Evolutionary conservation across 2,113 vertebrate species (phyloP), one percentile per base, ranked within the genome.

Genomic region (Macrotus californicus): DNA sequence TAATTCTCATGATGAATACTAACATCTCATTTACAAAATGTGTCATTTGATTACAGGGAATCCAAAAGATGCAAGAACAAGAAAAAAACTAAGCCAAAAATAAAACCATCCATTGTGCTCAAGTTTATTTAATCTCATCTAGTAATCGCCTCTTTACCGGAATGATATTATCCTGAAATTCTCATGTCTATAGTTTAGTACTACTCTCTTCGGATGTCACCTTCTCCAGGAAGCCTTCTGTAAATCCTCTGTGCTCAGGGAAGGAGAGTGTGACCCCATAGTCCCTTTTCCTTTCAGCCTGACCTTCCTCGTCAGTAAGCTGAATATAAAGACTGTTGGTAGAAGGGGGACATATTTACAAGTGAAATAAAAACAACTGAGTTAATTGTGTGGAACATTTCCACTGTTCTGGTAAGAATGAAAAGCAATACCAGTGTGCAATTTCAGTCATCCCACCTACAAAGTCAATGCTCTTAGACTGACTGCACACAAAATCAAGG

Each of bases 1-100:
- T 70, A 22, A 80, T 93, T 90, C 82, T 92, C 76, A 31, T 34
- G 69, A 96, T 91, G 70, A 95, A 84, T 85, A 75, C 22, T n/a
- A 89, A n/a, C 39, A 34, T 29, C 19, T 54, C 72, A 88, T 89
- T 94, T 88, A 92, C 9, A 56, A 92, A 93, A 96, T 54, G 69
- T 89, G 46, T 89, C 59, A 83, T 4, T 59, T 95, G 59, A 93
- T 91, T 72, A 72, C 6, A 61, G 19, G 43, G 48, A 93, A 84
- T 75, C 54, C 70, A 80, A 88, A 95, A 83, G n/a, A 54, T 54
- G 54, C n/a, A 83, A 77, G 50, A 87, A 69, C n/a, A 75, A 93
- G 69, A 46, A 83, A 79, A 91, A 76, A 43, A 77, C 75, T 69
- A 75, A 79, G 61, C 46, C 39, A 34, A 87, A 96, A 94, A 50